Base-by-base conservation (phyloP, 1,140 invertebrate species). In the Drosophila mojavensis region DNA sequence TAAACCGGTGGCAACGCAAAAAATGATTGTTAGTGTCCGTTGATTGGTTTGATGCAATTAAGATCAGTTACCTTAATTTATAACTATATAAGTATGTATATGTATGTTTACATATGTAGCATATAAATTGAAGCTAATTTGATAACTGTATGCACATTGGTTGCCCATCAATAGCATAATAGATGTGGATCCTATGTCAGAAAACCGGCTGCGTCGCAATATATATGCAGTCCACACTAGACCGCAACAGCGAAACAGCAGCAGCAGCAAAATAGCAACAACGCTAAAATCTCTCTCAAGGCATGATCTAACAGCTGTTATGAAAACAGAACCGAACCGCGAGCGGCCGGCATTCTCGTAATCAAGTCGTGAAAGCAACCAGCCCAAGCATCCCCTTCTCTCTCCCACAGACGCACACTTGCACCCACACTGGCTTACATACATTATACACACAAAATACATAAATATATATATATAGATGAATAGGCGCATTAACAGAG, bases 11-110 rank as follows among this genome's bases (percentile, higher is more conserved):
- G 28, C 28, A 30, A 30, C 28, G 5, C 2, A 5, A 30, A 30
- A 5, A 30, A 30, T 28, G 28, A 6, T 4, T 5, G 5, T 5
- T 5, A 30, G 5, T 30, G 28, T 30, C 24, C 28, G 24, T 65
- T 45, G 64, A 77, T 79, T 85, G 82, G 61, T 41, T 73, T 67
- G 60, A 55, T 67, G n/a, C 60, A 72, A 79, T 71, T 33, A 62
- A 48, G 28, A 50, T 28, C 20, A 45, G 48, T 71, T 50, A 60
- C 5, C 15, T 17, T 33, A 59, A 36, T 36, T 47, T 24, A 63
- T 13, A 53, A 11, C 5, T 13, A 20, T 6, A 28, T 41, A 41
- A 11, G 36, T 51, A 74, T 68, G 17, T 41, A 39, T 50, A 30
- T 30, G 26, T 4, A 30, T 30, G 28, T 30, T 2, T 24, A 24